These are phyloP conservation scores for Digitonthophagus gazella DNA, from an alignment of 2,888 invertebrate genomes.

Conservation along the genomic window DNA sequence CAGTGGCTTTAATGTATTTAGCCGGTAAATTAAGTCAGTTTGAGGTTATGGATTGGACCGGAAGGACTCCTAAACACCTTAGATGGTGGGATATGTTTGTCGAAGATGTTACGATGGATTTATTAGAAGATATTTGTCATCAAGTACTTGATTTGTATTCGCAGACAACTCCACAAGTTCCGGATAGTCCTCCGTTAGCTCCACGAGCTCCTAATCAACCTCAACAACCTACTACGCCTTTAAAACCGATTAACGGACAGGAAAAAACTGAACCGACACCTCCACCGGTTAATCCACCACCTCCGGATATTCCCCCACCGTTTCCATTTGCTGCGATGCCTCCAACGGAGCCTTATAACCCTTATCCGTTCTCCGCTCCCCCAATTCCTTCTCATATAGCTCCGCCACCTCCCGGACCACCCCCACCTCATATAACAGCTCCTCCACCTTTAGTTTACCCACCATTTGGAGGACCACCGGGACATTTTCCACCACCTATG, in stretches of 20 bases:
- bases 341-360: conserved; percentile 35
- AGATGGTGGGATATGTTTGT: conserved; percentile 99
- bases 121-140: conserved; percentile 96
- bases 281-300: conserved; percentile 34
- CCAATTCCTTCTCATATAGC: conserved; percentile 41
- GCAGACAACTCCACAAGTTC: conserved; percentile 63
- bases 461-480: conserved; percentile 43
- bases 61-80: conserved; percentile 69
- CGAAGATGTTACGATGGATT: conserved; percentile 89
- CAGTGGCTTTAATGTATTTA: conserved; percentile 95
- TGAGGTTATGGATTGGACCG: conserved; percentile 91
- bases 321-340: conserved; percentile 46
- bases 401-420: conserved; percentile 54
- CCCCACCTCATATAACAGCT: conserved; percentile 43
- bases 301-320: conserved; percentile 49
- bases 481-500: conserved; percentile 46
- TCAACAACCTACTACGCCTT: conserved; percentile 28
- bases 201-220: conserved; percentile 37
- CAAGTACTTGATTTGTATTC: conserved; percentile 92
- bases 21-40: conserved; percentile 93
- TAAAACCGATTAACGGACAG: conserved; percentile 57
- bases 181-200: conserved; percentile 67
- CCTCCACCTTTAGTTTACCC: conserved; percentile 45
- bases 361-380: conserved; percentile 34
- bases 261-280: conserved; percentile 44